phyloP scores from a whole-genome alignment of 1,140 invertebrate species.

The Epicauta chinensis region DNA sequence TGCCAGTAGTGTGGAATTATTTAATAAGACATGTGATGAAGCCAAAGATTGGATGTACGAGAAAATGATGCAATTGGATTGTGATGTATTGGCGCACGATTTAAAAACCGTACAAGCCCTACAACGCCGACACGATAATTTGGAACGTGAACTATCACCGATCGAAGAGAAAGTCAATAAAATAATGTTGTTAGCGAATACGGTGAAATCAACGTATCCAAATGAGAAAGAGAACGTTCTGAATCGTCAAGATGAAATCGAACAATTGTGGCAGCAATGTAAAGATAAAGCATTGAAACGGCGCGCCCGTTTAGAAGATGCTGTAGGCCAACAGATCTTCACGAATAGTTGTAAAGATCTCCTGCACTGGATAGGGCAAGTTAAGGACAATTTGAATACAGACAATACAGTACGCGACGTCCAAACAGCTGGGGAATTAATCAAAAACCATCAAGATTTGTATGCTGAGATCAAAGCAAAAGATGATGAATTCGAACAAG shows the following conservation, averaged over 20 bases:
- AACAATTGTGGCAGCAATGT: constrained; percentile 82
- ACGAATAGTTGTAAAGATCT: constrained; percentile 78
- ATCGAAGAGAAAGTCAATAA: constrained; percentile 83
- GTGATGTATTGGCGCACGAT: constrained; percentile 72
- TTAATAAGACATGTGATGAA: constrained; percentile 89
- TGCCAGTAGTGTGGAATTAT: constrained; percentile 78
- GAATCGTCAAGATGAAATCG: constrained; percentile 75
- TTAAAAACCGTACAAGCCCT: constrained; percentile 86
- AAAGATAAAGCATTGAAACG: constrained; percentile 76
- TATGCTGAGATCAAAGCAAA: constrained; percentile 87
- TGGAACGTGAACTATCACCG: constrained; percentile 84
- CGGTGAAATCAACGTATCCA: constrained; percentile 87
- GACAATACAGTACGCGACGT: constrained; percentile 81
- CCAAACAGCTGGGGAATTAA: constrained; percentile 79
- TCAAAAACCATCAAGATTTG: constrained; percentile 89
- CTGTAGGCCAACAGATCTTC: constrained; percentile 92
- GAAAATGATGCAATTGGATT: constrained; percentile 81
- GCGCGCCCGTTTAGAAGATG: constrained; percentile 76
- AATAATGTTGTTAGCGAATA: constrained; percentile 73
- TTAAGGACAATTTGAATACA: constrained; percentile 75
- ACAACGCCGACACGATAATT: constrained; percentile 81
- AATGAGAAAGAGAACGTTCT: constrained; percentile 82
- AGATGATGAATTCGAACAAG: constrained; percentile 77
- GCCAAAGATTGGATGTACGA: constrained; percentile 92
- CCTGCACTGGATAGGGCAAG: constrained; percentile 68